These are phyloP conservation scores for Synergus umbraculus DNA, from an alignment of 2,888 invertebrate genomes.

Conservation along the genomic window DNA sequence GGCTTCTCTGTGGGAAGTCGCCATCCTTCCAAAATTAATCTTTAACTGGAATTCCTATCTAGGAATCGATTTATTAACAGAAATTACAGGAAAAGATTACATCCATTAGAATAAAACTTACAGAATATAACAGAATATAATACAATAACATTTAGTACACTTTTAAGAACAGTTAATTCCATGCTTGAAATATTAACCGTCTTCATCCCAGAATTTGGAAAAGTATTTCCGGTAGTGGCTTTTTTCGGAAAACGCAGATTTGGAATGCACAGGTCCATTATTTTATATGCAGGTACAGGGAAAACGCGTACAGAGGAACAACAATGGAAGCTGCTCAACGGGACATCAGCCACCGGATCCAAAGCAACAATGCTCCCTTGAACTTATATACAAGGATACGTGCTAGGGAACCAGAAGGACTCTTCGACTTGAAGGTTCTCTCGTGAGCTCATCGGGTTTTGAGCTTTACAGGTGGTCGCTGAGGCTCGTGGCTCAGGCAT, in stretches of 20 bases:
- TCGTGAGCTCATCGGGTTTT: constrained; percentile 18
- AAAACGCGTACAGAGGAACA: constrained; percentile 19
- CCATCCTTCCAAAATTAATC: neutral
- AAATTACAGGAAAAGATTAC: no score
- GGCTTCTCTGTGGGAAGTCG: neutral
- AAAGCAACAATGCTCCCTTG: constrained; percentile 45
- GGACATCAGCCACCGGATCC: constrained; percentile 50
- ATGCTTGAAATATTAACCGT: neutral
- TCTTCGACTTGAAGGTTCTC: constrained; percentile 24
- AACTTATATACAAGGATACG: neutral
- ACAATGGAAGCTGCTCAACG: constrained; percentile 47
- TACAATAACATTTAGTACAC: neutral
- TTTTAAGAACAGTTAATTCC: constrained; percentile 9
- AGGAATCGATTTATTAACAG: no score
- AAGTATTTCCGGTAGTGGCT: constrained; percentile 11
- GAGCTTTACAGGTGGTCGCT: constrained; percentile 42
- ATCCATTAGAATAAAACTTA: no score
- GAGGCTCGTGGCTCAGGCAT: constrained; percentile 39
- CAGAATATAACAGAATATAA: neutral
- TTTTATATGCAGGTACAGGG: constrained; percentile 37
- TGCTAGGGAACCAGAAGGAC: constrained; percentile 14
- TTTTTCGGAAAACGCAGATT: constrained; percentile 10
- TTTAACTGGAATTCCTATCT: neutral
- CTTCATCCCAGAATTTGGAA: neutral
- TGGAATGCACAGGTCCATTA: constrained; percentile 34